phyloP scores from a whole-genome alignment of 1,140 invertebrate genomes.

The Drosophila nikananu region DNA sequence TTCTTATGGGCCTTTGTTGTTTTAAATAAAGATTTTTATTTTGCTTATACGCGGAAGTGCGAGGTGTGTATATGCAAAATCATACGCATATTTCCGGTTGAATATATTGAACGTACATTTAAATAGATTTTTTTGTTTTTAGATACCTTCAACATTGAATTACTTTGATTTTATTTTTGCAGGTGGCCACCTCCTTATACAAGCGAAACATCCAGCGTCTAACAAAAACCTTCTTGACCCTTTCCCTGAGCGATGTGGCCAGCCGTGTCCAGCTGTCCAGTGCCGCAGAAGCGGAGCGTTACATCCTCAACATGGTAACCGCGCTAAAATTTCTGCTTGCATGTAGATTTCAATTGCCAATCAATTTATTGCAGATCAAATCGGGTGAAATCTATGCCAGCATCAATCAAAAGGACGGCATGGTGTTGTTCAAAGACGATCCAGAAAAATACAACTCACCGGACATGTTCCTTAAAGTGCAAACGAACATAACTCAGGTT shows the following conservation, averaged over 20 bases:
- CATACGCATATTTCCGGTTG: not conserved
- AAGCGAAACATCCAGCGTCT: slow-evolving; percentile 99
- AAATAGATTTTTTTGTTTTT: not conserved
- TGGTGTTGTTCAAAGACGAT: slow-evolving; percentile 98
- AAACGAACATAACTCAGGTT: slow-evolving; percentile 95
- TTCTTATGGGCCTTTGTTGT: slow-evolving; percentile 1
- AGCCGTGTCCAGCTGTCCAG: slow-evolving; percentile 94
- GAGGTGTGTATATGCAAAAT: not conserved
- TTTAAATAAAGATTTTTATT: slow-evolving; percentile 4
- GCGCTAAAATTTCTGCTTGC: not conserved
- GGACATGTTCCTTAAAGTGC: slow-evolving; percentile 93
- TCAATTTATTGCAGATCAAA: slow-evolving; percentile 91
- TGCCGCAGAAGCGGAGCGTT: slow-evolving; percentile 95
- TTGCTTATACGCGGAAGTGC: slow-evolving; percentile 14
- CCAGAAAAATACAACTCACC: slow-evolving; percentile 97
- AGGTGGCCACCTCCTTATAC: slow-evolving; percentile 94
- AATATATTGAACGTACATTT: not conserved
- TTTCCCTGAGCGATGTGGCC: slow-evolving; percentile 97
- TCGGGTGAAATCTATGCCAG: slow-evolving; percentile 98
- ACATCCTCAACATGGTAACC: slow-evolving; percentile 96
- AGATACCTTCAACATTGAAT: not conserved
- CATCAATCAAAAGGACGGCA: slow-evolving; percentile 99
- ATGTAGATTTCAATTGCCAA: not conserved
- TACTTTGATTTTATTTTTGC: slow-evolving; percentile 61
- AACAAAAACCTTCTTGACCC: slow-evolving; percentile 98